Evolutionary conservation across 2,113 vertebrate species (phyloP).

Genomic region (Miniopterus natalensis): DNA sequence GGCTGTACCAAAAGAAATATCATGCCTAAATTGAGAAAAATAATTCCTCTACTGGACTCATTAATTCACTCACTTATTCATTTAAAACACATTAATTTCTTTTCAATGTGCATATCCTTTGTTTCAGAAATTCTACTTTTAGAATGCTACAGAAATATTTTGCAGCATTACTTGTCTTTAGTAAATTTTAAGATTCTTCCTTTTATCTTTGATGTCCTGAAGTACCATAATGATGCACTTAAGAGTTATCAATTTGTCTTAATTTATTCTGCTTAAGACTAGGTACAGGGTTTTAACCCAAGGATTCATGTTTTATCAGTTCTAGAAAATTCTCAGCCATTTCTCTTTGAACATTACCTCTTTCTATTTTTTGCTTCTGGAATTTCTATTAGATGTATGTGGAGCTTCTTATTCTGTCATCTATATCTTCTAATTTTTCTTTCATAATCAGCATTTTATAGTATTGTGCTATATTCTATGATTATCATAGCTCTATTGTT

Average conservation of each 20-base stretch:
- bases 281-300: conserved; percentile 29
- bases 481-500: neutral
- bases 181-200: neutral
- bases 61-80: conserved; percentile 25
- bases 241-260: conserved; percentile 12
- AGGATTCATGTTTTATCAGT: neutral
- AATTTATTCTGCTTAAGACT: conserved; percentile 41
- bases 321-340: conserved; percentile 54
- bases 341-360: conserved; percentile 37
- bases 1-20: conserved; percentile 38
- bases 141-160: conserved; percentile 27
- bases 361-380: conserved; percentile 21
- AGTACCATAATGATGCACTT: conserved; percentile 7
- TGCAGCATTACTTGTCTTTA: conserved; percentile 12
- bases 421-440: neutral
- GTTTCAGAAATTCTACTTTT: conserved; percentile 53
- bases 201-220: neutral
- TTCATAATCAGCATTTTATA: conserved; percentile 49
- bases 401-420: neutral
- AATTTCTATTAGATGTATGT: neutral
- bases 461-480: neutral
- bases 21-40: conserved; percentile 26
- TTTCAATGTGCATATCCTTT: conserved; percentile 13
- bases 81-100: conserved; percentile 40
- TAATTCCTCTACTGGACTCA: neutral